Percentiles rank a stretch among this genome's conserved stretches.
Conservation (phyloP, 2,113 vertebrate species). For the Pantherophis guttatus region DNA sequence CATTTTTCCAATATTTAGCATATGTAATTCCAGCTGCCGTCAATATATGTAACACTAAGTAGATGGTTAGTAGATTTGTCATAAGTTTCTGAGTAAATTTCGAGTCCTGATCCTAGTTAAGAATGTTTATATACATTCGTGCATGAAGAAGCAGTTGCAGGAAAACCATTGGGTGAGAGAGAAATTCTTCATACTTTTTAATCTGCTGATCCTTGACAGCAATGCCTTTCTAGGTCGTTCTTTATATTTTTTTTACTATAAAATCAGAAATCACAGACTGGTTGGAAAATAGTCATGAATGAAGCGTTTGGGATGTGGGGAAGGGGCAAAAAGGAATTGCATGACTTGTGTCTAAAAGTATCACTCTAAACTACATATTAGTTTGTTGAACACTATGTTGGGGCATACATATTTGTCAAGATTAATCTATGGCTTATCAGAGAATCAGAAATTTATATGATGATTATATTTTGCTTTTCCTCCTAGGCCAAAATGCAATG, state of each 20-base stretch:
- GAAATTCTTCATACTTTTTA: not conserved
- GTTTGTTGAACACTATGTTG: not conserved
- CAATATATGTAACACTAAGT: too few species aligned
- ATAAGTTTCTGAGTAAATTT: not conserved
- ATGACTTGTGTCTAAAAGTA: not conserved
- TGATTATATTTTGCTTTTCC: not conserved
- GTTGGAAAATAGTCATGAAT: not conserved
- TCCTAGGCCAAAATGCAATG: not conserved
- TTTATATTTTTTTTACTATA: not conserved
- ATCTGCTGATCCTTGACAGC: not conserved
- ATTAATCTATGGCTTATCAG: not conserved
- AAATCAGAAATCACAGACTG: not conserved
- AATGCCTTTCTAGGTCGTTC: not conserved
- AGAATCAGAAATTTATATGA: not conserved
- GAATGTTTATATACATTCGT: not conserved
- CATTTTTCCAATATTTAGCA: too few species aligned
- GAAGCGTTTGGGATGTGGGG: not conserved
- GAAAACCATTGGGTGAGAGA: not conserved
- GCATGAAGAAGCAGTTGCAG: not conserved
- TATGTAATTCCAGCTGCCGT: too few species aligned
- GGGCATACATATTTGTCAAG: not conserved
- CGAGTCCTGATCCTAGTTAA: not conserved
- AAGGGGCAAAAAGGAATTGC: not conserved
- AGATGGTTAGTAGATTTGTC: too few species aligned
- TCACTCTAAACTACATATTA: not conserved